Conservation (phyloP, 2,888 invertebrate species). For the Lobophora halterata region DNA sequence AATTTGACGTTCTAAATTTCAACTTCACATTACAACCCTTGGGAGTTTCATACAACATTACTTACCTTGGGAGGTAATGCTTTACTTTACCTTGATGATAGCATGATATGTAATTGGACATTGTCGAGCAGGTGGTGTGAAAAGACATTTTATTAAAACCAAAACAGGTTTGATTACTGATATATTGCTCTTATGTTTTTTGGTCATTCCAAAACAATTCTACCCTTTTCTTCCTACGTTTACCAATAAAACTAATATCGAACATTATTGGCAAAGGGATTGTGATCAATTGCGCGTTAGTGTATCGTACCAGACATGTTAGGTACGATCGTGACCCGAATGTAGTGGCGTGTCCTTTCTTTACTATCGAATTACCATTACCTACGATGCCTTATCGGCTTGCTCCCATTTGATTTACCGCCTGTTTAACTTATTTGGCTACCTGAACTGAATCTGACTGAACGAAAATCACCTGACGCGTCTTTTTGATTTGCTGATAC, state of each 20-base stretch:
- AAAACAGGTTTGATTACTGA: neutral
- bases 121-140: too few species aligned
- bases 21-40: too few species aligned
- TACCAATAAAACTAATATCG: conserved; percentile 10
- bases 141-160: too few species aligned
- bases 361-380: conserved; percentile 41
- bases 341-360: conserved; percentile 36
- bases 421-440: neutral
- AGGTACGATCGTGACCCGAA: conserved; percentile 45
- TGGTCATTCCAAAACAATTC: too few species aligned
- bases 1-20: too few species aligned
- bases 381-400: conserved; percentile 24
- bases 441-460: neutral
- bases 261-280: conserved; percentile 14
- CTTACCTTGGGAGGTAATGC: too few species aligned
- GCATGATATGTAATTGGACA: neutral
- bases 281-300: conserved; percentile 32
- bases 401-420: conserved; percentile 26
- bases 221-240: neutral
- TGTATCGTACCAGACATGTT: conserved; percentile 33
- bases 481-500: too few species aligned
- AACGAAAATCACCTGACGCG: neutral
- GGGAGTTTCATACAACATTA: too few species aligned
- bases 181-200: conserved; percentile 1
- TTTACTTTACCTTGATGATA: too few species aligned